Base-by-base conservation (phyloP, 2,888 invertebrate species). In the Cactoblastis cactorum region DNA sequence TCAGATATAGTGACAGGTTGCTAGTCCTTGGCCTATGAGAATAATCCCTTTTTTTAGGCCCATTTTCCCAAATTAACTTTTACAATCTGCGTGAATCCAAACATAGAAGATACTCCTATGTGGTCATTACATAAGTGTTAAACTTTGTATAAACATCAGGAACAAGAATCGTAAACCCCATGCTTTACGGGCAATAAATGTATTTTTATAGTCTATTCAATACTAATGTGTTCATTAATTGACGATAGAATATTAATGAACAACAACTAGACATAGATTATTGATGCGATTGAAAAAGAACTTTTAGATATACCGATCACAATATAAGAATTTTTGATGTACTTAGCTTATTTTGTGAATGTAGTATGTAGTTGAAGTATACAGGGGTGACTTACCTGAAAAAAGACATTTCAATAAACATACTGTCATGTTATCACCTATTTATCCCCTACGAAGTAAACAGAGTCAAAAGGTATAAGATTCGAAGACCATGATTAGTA, bases 331-430 rank as follows among this genome's bases (percentile, higher is more conserved):
- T 4, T 6, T 28, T 28, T 6, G 28, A 9, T 6, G 8, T 9
- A 28, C 22, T n/a, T n/a, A n/a, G 22, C 22, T 6, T 8, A 28
- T 28, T 9, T 9, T 28, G 3, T 9, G 28, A 6, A 6, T 28
- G 3, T 4, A n/a, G n/a, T 28, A 8, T 9, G 28, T 9, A 9
- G 3, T 9, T 48, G 38, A 35, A 3, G 34, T 14, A 35, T 24
- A 9, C 12, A 41, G 17, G 28, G 50, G 39, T 24, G 11, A 72
- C 77, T 76, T 75, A 77, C 77, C 77, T 77, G 74, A 57, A 77
- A 74, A 64, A 28, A 58, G 57, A 65, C 1, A 11, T 18, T 38
- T 18, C 18, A 18, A 18, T 18, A 2, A 18, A 38, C 19, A 38
- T 19, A 18, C 18, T 17, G 33, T 15, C 11, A n/a, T 4, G 1